Conservation (phyloP, 2,888 invertebrate genomes). For the Acleris holmiana region DNA sequence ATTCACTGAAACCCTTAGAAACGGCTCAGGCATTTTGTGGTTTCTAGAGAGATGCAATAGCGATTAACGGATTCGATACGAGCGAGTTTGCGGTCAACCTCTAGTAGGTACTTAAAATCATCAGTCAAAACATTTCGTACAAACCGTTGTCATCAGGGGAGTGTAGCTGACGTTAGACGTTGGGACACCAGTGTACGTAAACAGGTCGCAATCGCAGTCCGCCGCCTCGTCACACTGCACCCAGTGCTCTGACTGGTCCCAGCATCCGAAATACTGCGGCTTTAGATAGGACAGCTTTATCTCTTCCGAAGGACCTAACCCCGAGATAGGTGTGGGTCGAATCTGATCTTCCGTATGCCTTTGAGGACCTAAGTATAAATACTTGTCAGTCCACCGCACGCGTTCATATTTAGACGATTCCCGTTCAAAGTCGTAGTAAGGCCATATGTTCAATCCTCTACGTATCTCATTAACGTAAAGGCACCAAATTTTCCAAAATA, state of each 20-base stretch:
- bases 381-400: conserved; percentile 78
- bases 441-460: conserved; percentile 43
- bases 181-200: conserved; percentile 42
- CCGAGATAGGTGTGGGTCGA: conserved; percentile 59
- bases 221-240: conserved; percentile 55
- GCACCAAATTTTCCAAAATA: conserved; percentile 86
- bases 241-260: conserved; percentile 63
- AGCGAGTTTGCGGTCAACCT: too few species aligned
- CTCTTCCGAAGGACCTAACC: conserved; percentile 56
- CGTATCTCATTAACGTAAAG: conserved; percentile 72
- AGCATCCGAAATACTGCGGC: conserved; percentile 61
- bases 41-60: too few species aligned
- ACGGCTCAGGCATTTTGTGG: too few species aligned
- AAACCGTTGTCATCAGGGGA: conserved; percentile 40
- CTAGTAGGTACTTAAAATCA: not conserved
- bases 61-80: too few species aligned
- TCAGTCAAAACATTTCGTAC: conserved; percentile 21
- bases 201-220: conserved; percentile 34
- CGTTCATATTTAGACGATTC: not conserved
- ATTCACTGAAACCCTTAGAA: too few species aligned
- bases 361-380: conserved; percentile 81
- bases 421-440: conserved; percentile 17
- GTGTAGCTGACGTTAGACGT: conserved; percentile 44
- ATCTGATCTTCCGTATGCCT: conserved; percentile 60
- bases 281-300: conserved; percentile 62